These are phyloP conservation scores for Neoascia interrupta DNA, from an alignment of 2,888 invertebrate species.

Conservation along the genomic window DNA sequence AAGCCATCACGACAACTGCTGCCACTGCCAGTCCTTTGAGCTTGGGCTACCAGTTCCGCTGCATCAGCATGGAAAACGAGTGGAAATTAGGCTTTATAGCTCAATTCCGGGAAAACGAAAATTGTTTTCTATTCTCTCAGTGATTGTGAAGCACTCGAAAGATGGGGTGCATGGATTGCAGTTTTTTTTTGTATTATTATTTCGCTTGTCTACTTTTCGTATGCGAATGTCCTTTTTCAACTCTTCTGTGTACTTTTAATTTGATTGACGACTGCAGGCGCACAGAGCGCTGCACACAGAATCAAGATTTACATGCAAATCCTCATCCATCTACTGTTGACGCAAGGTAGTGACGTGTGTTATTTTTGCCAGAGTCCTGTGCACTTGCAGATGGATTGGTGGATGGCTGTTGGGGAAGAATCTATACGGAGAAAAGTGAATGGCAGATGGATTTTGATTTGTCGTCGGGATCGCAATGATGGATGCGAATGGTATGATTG, in stretches of 20 bases:
- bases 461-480: conserved; percentile 47
- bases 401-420: not conserved
- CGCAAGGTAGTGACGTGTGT: conserved; percentile 14
- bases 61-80: conserved; percentile 7
- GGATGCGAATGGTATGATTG: conserved; percentile 54
- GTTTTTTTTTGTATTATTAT: conserved; percentile 5
- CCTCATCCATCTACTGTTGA: conserved; percentile 7
- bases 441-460: conserved; percentile 44
- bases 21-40: not conserved
- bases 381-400: not conserved
- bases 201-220: not conserved
- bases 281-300: not conserved
- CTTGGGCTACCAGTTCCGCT: conserved; percentile 9
- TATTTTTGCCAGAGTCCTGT: too few species aligned
- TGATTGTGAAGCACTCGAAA: conserved; percentile 61
- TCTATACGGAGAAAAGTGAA: not conserved
- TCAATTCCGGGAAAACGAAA: conserved; percentile 66
- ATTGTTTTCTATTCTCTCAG: conserved; percentile 67
- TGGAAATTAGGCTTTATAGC: conserved; percentile 62
- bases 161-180: conserved; percentile 27
- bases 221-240: conserved; percentile 12
- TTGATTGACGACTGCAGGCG: conserved; percentile 63
- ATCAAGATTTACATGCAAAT: conserved; percentile 35
- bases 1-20: conserved; percentile 49
- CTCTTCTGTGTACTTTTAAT: conserved; percentile 48